Evolutionary conservation across 2,888 invertebrate genomes (phyloP).

Genomic region (Caenorhabditis sp.): DNA sequence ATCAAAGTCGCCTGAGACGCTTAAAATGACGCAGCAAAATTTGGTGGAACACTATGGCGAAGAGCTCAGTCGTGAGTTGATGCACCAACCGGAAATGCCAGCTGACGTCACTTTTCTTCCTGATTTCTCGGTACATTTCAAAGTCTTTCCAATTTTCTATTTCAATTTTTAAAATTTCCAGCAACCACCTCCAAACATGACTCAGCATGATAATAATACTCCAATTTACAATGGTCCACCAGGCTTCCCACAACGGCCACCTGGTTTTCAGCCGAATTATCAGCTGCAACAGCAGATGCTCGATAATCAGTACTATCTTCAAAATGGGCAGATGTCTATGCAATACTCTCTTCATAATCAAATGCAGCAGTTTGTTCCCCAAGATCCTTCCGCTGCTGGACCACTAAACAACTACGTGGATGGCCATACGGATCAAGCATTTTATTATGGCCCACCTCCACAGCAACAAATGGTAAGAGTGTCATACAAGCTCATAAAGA

Average conservation of each 20-base stretch:
- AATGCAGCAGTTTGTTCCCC: constrained; percentile 20
- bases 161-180: constrained; percentile 4
- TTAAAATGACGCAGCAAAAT: constrained; percentile 49
- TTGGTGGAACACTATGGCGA: constrained; percentile 59
- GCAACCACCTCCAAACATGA: constrained; percentile 43
- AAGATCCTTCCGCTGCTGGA: constrained; percentile 13
- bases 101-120: constrained; percentile 10
- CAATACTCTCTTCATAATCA: constrained; percentile 13
- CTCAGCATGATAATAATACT: constrained; percentile 11
- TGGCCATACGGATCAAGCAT: constrained; percentile 22
- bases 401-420: constrained; percentile 29
- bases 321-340: constrained; percentile 24
- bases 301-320: constrained; percentile 15
- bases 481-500: too few relatives aligned
- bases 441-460: not conserved
- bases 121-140: constrained; percentile 53
- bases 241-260: constrained; percentile 33
- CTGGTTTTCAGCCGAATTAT: constrained; percentile 8
- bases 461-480: constrained; percentile 37
- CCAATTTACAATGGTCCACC: constrained; percentile 28
- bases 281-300: constrained; percentile 26
- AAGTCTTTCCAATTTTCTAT: not conserved
- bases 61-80: constrained; percentile 54
- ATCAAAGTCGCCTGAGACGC: constrained; percentile 64
- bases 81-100: constrained; percentile 26